Base-by-base conservation (phyloP, 2,113 vertebrate genomes). In the Otus sunia region DNA sequence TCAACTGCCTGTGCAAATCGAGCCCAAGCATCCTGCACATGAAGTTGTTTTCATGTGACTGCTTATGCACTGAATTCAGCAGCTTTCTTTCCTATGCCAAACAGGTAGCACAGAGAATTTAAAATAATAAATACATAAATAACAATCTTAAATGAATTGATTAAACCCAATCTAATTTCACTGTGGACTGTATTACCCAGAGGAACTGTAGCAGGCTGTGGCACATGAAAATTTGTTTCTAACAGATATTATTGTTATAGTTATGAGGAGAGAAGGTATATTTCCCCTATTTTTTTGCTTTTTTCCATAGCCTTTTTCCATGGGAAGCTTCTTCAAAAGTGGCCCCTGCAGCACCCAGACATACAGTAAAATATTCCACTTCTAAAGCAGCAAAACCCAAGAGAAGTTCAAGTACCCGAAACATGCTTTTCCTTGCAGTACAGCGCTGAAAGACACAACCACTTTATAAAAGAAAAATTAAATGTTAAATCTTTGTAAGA, bases 1-100 rank as follows among this genome's bases (percentile, higher is more conserved):
- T 30, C 37, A 76, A 12, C 50, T 25, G 47, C 23, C 69, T 2
- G 0, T 39, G 74, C 12, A 60, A 69, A 56, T 4, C 0, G 0
- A 91, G 43, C 21, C 62, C 52, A 27, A 59, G 63, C 14, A 27
- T 23, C 45, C 20, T 12, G 15, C 52, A 37, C 0, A 0, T 23
- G 15, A 71, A 23, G 41, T n/a, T 66, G 69, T 66, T 63, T 1
- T 3, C 47, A 34, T 8, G 10, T n/a, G 72, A 50, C 55, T 59
- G 23, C 49, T 74, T 15, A 30, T 6, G 27, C n/a, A 29, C 14
- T 36, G 55, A 62, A 85, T 15, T 71, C 56, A 74, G 32, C 32
- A 62, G 30, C 41, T 78, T 37, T 23, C 45, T 25, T 81, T 49
- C 62, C 66, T n/a, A 16, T 9, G 25, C 19, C 69, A 90, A 66